Percentiles rank a stretch among this genome's conserved stretches.
Evolutionary conservation across 2,113 vertebrate genomes (phyloP).

Genomic region (Esox niger): DNA sequence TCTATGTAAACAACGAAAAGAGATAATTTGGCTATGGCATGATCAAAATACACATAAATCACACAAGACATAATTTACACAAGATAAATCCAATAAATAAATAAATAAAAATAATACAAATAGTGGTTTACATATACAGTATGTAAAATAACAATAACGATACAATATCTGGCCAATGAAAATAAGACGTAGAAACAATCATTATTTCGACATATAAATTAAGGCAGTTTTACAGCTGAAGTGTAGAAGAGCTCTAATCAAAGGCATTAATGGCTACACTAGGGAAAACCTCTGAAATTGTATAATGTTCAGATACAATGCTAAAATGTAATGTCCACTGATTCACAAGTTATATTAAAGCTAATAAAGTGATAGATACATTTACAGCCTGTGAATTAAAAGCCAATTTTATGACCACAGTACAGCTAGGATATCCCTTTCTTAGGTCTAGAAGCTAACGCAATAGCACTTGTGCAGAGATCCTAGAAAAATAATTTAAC

Average conservation of each 20-base stretch:
- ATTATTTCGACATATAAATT: constrained; percentile 63
- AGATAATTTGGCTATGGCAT: constrained; percentile 69
- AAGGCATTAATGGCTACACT: constrained; percentile 91
- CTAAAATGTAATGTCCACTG: constrained; percentile 82
- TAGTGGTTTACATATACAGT: constrained; percentile 69
- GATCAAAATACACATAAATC: constrained; percentile 68
- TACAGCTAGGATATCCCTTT: constrained; percentile 68
- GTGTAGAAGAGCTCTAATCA: constrained; percentile 75
- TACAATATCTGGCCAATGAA: constrained; percentile 63
- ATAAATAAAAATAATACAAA: constrained; percentile 82
- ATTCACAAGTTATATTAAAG: constrained; percentile 90
- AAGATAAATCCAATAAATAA: constrained; percentile 92
- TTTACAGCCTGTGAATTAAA: constrained; percentile 74
- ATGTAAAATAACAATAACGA: constrained; percentile 67
- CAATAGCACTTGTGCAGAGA: constrained; percentile 67
- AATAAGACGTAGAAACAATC: constrained; percentile 52
- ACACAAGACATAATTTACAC: constrained; percentile 77
- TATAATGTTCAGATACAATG: constrained; percentile 73
- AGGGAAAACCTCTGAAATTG: constrained; percentile 70
- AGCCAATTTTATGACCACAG: constrained; percentile 66
- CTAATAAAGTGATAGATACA: constrained; percentile 74
- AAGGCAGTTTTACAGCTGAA: constrained; percentile 89
- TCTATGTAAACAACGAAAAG: constrained; percentile 28
- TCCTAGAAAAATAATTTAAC: constrained; percentile 68
- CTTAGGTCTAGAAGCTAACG: constrained; percentile 77